Evolutionary conservation across 2,113 vertebrate genomes (phyloP), one percentile per base, ranked within the genome.

Genomic region (Sinocyclocheilus anshuiensis): DNA sequence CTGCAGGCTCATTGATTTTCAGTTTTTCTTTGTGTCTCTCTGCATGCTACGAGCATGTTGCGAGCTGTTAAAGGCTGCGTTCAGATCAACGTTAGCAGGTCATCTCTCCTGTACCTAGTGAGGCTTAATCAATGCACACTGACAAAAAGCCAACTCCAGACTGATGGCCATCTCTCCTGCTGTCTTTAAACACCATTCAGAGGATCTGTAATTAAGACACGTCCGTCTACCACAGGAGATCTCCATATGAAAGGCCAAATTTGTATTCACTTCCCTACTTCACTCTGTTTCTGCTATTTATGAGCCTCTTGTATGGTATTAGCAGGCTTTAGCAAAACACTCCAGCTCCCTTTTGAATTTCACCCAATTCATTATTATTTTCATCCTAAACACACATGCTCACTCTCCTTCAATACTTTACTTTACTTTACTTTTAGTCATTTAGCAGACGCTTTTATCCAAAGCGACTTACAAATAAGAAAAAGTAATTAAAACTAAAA

Each of bases 51-150:
- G 29, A 81, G 55, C n/a, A 6, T 33, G 33, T 24, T 26, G 67
- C 8, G 16, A 50, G n/a, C 57, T 55, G 55, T 84, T 80, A 76
- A 74, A 8, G 50, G 8, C 39, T 80, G 82, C 77, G n/a, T 76
- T 84, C 26, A 36, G 57, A 83, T 81, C 77, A 55, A 18, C n/a
- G 75, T 63, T 81, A 71, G 59, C 63, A 72, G 50, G 6, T n/a
- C 53, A 4, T 84, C 61, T 71, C 45, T 36, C 24, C 67, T 67
- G 42, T 77, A 67, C 57, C 57, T 83, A 76, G 48, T 81, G 78
- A 82, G 61, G 67, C 77, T 39, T 81, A 77, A 83, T 87, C 86
- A 67, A 87, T 87, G 33, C 7, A 83, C 72, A 42, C 57, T 55
- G 72, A 77, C 50, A 83, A 77, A 82, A 77, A 83, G 86, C 71